These are phyloP conservation scores for Drosophila meridionalis DNA, from an alignment of 2,888 invertebrate species.

Conservation along the genomic window DNA sequence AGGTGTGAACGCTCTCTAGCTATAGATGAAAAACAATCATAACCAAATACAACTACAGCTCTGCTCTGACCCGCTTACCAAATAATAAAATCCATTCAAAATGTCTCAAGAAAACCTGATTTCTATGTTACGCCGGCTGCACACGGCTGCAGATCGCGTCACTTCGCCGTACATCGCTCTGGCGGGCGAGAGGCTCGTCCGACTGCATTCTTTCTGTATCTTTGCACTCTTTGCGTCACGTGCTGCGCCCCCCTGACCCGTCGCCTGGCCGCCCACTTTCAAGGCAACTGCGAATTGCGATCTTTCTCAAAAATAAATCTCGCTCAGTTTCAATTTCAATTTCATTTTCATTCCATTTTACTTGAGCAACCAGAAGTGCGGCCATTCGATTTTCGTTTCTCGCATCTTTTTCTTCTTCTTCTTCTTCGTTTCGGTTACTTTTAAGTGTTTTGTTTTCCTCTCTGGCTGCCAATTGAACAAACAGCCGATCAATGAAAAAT, in stretches of 20 bases:
- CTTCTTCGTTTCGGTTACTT: slow-evolving; percentile 10
- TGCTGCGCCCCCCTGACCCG: slow-evolving; percentile 29
- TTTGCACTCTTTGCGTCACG: slow-evolving; percentile 53
- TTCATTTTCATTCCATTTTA: slow-evolving; percentile 9
- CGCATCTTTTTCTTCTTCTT: background rate
- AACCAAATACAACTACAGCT: slow-evolving; percentile 4
- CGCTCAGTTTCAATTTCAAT: slow-evolving; percentile 29
- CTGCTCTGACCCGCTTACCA: background rate
- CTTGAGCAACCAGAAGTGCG: background rate
- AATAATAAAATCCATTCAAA: slow-evolving; percentile 2
- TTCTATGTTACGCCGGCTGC: slow-evolving; percentile 40
- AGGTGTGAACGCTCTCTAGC: slow-evolving; percentile 43
- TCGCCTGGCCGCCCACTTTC: slow-evolving; percentile 29
- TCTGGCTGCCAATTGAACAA: slow-evolving; percentile 43
- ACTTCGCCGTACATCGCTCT: slow-evolving; percentile 10
- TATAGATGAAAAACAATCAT: slow-evolving; percentile 21
- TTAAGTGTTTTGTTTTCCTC: slow-evolving; percentile 70
- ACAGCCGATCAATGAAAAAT: slow-evolving; percentile 37
- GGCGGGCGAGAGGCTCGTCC: slow-evolving; percentile 67
- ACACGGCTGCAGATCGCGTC: slow-evolving; percentile 20
- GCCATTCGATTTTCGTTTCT: background rate
- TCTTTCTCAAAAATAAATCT: slow-evolving; percentile 40
- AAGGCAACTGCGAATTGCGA: slow-evolving; percentile 45
- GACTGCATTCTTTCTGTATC: slow-evolving; percentile 66
- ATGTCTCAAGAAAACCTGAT: slow-evolving; percentile 49